Conservation (phyloP, 1,140 invertebrate genomes). For the Rhizoglyphus robini region DNA sequence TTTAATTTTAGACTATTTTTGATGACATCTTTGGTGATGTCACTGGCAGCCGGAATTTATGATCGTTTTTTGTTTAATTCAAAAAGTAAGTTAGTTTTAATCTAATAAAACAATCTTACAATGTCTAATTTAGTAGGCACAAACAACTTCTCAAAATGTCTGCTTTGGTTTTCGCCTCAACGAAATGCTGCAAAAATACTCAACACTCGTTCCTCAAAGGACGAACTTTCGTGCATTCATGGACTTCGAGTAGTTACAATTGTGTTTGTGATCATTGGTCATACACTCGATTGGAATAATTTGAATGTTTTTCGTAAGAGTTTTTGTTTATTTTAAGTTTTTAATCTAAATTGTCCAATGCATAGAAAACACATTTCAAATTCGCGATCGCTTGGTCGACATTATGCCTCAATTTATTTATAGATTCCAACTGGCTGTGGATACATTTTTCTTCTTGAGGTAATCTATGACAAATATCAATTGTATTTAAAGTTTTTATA, state of each 20-base stretch:
- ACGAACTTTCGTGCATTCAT: conserved; percentile 25
- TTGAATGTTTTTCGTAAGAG: conserved; percentile 14
- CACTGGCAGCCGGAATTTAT: background rate
- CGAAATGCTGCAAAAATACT: background rate
- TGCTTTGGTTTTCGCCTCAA: background rate
- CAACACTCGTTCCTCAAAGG: background rate
- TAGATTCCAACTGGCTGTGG: no score
- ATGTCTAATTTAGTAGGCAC: background rate
- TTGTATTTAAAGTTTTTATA: conserved; percentile 23
- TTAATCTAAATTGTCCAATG: no score
- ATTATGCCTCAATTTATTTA: no score
- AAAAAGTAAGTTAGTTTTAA: no score
- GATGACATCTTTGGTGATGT: background rate
- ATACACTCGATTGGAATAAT: conserved; percentile 43
- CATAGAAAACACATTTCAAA: no score
- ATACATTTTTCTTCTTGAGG: no score
- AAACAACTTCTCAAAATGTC: background rate
- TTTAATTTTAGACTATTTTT: background rate
- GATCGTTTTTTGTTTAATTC: background rate
- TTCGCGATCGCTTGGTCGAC: no score
- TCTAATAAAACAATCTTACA: background rate
- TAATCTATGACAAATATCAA: no score
- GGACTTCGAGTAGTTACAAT: conserved; percentile 27
- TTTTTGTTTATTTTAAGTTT: no score
- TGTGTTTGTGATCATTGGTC: conserved; percentile 28